A percentile compares a stretch with the other conserved stretches of the same genome.
Evolutionary conservation across 2,113 vertebrate genomes (phyloP).

Genomic region (Hydrochoerus hydrochaeris): DNA sequence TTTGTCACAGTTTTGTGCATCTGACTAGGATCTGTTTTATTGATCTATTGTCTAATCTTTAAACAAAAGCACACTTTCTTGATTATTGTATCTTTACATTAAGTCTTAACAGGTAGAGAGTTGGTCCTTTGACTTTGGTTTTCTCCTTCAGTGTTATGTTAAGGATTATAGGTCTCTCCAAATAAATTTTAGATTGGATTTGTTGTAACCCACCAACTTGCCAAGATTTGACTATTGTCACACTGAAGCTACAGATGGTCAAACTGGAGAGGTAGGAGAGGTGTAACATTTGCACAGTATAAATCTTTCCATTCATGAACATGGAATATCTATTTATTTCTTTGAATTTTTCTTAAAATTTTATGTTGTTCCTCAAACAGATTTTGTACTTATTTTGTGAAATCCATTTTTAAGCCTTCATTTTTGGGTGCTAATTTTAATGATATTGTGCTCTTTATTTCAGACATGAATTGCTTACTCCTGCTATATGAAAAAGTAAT

Average conservation of each 20-base stretch:
- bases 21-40: not conserved
- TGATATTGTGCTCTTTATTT: not conserved
- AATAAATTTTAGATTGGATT: not conserved
- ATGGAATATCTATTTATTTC: not conserved
- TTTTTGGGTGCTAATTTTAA: not conserved
- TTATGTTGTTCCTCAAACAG: not conserved
- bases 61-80: not conserved
- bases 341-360: not conserved
- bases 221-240: not conserved
- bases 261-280: not conserved
- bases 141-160: not conserved
- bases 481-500: not conserved
- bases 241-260: not conserved
- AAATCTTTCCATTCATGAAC: not conserved
- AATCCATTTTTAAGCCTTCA: not conserved
- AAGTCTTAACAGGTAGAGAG: not conserved
- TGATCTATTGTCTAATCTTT: not conserved
- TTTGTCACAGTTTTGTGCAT: not conserved
- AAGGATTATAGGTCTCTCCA: not conserved
- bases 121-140: not conserved
- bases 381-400: not conserved
- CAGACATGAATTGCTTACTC: not conserved
- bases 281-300: not conserved
- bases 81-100: not conserved
- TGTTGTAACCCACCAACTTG: not conserved